Evolutionary conservation across 2,797 vertebrate species (phyloP).

Genomic region (Xenentodon cancila): DNA sequence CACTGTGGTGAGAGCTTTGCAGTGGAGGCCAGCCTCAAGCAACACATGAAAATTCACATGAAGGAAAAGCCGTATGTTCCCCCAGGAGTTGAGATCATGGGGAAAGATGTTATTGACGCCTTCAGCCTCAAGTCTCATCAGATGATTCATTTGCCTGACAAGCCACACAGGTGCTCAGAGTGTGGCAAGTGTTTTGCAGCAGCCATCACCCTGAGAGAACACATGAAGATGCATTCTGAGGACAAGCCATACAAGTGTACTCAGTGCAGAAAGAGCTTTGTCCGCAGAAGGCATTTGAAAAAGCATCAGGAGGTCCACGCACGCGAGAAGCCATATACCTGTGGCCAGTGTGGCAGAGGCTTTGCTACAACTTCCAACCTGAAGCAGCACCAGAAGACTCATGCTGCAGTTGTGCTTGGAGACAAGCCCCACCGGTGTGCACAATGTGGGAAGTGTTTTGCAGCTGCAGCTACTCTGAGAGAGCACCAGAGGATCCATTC

Average conservation of each 20-base stretch:
- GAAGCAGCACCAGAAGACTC: slow-evolving; percentile 87
- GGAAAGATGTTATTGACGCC: slow-evolving; percentile 85
- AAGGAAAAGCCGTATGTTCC: slow-evolving; percentile 84
- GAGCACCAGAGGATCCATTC: slow-evolving; percentile 87
- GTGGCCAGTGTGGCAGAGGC: slow-evolving; percentile 84
- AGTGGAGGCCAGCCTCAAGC: slow-evolving; percentile 84
- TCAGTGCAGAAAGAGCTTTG: slow-evolving; percentile 86
- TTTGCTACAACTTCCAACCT: slow-evolving; percentile 85
- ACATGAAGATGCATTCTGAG: slow-evolving; percentile 88
- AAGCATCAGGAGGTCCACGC: slow-evolving; percentile 87
- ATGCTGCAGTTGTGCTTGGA: slow-evolving; percentile 68
- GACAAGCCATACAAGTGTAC: slow-evolving; percentile 88
- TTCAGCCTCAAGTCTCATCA: slow-evolving; percentile 86
- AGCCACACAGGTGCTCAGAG: slow-evolving; percentile 84
- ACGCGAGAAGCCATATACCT: slow-evolving; percentile 85
- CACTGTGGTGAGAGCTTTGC: slow-evolving; percentile 87
- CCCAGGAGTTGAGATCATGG: slow-evolving; percentile 84
- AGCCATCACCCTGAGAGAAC: slow-evolving; percentile 85
- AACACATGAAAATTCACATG: slow-evolving; percentile 88
- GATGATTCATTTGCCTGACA: slow-evolving; percentile 85
- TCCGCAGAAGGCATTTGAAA: slow-evolving; percentile 84
- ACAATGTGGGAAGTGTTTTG: slow-evolving; percentile 86
- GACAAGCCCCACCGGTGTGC: slow-evolving; percentile 84
- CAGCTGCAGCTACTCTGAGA: slow-evolving; percentile 79
- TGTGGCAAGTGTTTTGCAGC: slow-evolving; percentile 86